Base-by-base conservation (phyloP, 2,888 invertebrate genomes). In the Ischnus inquisitorius region DNA sequence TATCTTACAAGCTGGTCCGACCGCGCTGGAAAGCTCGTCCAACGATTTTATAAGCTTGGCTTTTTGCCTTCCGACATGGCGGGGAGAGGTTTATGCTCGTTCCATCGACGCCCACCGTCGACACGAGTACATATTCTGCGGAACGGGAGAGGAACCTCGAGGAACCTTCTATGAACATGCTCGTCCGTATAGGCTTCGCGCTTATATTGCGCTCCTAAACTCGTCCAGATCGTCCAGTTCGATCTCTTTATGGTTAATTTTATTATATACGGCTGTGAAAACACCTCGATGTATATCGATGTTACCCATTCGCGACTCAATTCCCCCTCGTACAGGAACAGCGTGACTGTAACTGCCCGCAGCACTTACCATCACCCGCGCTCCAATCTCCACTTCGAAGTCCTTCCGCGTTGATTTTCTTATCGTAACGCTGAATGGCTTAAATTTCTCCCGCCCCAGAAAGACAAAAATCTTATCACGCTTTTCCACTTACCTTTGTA, bases 101-200 rank as follows among this genome's bases (percentile, higher is more conserved):
- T 82, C 86, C 75, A 72, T 48, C 64, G 74, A 88, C 88, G 87
- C 87, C 86, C 85, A 87, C 87, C 46, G 80, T 68, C 69, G 69
- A 57, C 78, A 62, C 28, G 74, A 68, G 60, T 34, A 34, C 74
- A 64, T 51, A 62, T 62, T 57, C 57, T 57, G 12, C 57, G 10
- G 57, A 16, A 16, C 46, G 12, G 74, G 10, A 25, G n/a, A 46
- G 25, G 62, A 62, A 46, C 62, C 74, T 74, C 19, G 43, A 28
- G 62, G 16, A 46, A 74, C 46, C 34, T 51, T 39, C 51, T 74
- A n/a, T 62, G 46, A 28, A 62, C 46, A 62, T 74, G 22, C 60
- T 34, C 62, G 62, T 57, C 41, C 22, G 54, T 34, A 43, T 22
- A 54, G 22, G 48, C 46, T 62, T 62, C 19, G 57, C 19, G 65